These are phyloP conservation scores for Lateolabrax maculatus DNA, from an alignment of 2,797 vertebrate genomes.

Conservation along the genomic window DNA sequence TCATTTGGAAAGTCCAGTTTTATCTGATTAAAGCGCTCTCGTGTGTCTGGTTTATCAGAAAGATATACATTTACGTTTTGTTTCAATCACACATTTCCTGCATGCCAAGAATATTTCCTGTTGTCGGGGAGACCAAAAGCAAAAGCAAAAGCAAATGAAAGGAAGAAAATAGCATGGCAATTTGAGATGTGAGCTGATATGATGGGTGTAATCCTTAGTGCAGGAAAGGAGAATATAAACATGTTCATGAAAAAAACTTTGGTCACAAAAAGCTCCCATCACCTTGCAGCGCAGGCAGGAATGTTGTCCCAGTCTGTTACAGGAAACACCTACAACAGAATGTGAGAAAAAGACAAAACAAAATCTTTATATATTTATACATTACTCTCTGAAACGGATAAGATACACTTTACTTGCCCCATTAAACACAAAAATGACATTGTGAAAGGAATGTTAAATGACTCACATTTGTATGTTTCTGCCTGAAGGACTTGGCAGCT, in stretches of 20 bases:
- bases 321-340: slow-evolving; percentile 91
- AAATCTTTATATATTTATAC: slow-evolving; percentile 4
- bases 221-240: background rate
- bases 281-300: slow-evolving; percentile 99
- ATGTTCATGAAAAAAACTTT: background rate
- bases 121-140: background rate
- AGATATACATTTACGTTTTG: background rate
- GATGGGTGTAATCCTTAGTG: background rate
- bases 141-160: background rate
- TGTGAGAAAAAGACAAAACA: background rate
- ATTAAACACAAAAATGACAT: slow-evolving; percentile 10
- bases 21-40: background rate
- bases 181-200: slow-evolving; percentile 2
- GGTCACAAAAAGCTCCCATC: slow-evolving; percentile 37
- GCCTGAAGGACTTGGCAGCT: slow-evolving; percentile 98
- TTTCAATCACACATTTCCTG: background rate
- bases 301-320: slow-evolving; percentile 96
- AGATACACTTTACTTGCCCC: background rate
- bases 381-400: background rate
- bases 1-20: background rate
- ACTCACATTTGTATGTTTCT: slow-evolving; percentile 98
- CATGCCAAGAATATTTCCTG: background rate
- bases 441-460: background rate
- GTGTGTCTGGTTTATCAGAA: too few species aligned
- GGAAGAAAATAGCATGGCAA: too few species aligned